phyloP scores from a whole-genome alignment of 2,888 invertebrate species.

The Pachydiplax longipennis region DNA sequence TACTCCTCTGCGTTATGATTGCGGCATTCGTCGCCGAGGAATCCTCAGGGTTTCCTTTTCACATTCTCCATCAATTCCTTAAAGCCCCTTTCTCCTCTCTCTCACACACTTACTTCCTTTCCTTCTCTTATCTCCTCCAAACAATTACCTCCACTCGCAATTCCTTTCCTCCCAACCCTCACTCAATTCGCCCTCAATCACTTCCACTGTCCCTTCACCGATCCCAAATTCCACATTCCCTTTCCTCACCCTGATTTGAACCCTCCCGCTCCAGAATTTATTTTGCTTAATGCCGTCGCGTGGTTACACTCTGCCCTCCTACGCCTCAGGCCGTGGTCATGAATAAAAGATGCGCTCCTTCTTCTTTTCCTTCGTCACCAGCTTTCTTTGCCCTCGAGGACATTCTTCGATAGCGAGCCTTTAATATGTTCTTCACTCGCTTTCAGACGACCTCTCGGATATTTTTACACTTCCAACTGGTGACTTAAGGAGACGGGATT shows the following conservation, averaged over 20 bases:
- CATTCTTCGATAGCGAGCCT: background rate
- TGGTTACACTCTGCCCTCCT: background rate
- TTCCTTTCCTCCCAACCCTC: background rate
- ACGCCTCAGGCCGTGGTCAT: conserved; percentile 24
- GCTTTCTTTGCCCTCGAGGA: background rate
- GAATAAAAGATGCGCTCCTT: conserved; percentile 21
- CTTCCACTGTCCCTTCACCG: background rate
- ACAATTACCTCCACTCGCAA: conserved; percentile 17
- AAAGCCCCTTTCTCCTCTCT: background rate
- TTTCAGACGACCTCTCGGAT: too few relatives aligned
- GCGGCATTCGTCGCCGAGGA: conserved; percentile 21
- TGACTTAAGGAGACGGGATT: too few relatives aligned
- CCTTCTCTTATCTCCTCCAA: background rate
- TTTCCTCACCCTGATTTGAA: background rate
- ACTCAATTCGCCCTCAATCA: background rate
- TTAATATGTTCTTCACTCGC: background rate
- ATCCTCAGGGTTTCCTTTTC: too few relatives aligned
- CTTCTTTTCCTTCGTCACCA: background rate
- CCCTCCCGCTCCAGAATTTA: conserved; percentile 2
- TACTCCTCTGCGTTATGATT: conserved; percentile 10
- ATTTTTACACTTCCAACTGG: too few relatives aligned
- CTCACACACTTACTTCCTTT: too few relatives aligned
- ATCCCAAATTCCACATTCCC: background rate
- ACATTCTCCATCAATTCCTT: too few relatives aligned
- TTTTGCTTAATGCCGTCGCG: conserved; percentile 23